phyloP scores from a whole-genome alignment of 1,140 invertebrate species.

The Lepidostoma basale region DNA sequence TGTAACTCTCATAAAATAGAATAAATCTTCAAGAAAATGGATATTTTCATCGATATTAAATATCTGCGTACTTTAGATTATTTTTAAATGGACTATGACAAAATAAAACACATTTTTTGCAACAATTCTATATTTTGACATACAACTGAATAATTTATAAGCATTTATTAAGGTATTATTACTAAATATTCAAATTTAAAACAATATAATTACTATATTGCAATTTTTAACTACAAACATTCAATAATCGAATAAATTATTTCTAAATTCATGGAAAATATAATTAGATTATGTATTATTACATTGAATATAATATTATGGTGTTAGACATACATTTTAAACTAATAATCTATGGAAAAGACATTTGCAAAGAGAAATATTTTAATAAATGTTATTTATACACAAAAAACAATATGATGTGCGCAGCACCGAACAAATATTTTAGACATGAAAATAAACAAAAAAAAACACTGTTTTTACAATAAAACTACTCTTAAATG shows the following conservation, averaged over 20 bases:
- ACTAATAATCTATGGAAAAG: not conserved
- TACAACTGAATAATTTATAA: constrained; percentile 29
- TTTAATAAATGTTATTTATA: not conserved
- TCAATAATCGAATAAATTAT: not conserved
- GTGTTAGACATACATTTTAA: not conserved
- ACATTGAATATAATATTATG: not conserved
- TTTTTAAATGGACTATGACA: not conserved
- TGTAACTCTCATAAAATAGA: too few relatives aligned
- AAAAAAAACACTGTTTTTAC: too few relatives aligned
- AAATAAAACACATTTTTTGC: not conserved
- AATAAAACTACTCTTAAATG: too few relatives aligned
- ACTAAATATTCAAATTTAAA: constrained; percentile 6
- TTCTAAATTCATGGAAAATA: not conserved
- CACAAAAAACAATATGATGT: too few relatives aligned
- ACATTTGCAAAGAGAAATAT: not conserved
- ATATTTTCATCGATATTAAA: too few relatives aligned
- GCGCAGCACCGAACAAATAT: not conserved
- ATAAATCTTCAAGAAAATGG: too few relatives aligned
- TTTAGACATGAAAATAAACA: too few relatives aligned
- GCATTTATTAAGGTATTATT: constrained; percentile 13
- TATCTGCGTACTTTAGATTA: too few relatives aligned
- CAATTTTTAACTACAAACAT: not conserved
- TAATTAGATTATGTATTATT: not conserved
- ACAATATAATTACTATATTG: constrained; percentile 4
- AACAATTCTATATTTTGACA: constrained; percentile 25